Conservation (phyloP, 2,888 invertebrate genomes). For the Eumerus sabulonum region DNA sequence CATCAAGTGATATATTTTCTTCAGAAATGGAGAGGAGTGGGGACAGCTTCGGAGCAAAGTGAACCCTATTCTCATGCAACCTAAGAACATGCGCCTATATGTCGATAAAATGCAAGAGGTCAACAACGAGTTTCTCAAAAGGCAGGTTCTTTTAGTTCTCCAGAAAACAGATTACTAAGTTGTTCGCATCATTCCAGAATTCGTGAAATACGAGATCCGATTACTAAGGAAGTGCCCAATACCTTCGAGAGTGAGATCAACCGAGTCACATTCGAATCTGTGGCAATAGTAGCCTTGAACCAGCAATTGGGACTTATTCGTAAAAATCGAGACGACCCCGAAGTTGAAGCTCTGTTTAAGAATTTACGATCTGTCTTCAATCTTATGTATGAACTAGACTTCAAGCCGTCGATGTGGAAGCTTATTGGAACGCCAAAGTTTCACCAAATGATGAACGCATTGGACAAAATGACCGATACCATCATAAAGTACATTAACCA, state of each 20-base stretch:
- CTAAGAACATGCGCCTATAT: constrained; percentile 73
- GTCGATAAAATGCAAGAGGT: constrained; percentile 80
- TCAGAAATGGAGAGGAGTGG: no score
- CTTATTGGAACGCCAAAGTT: constrained; percentile 73
- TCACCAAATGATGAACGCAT: constrained; percentile 70
- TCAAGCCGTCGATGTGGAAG: constrained; percentile 75
- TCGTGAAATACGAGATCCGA: constrained; percentile 73
- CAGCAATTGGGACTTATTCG: constrained; percentile 74
- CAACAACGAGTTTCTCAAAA: constrained; percentile 77
- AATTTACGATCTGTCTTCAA: constrained; percentile 64
- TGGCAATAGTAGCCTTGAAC: constrained; percentile 79
- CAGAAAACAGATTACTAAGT: background rate
- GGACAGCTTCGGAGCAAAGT: background rate
- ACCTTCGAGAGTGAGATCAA: constrained; percentile 80
- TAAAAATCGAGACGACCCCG: no score
- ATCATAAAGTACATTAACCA: constrained; percentile 74
- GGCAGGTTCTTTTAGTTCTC: constrained; percentile 68
- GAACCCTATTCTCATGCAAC: constrained; percentile 1
- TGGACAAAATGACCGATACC: constrained; percentile 71
- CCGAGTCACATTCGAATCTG: no score
- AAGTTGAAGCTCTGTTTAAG: constrained; percentile 71
- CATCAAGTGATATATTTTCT: no score
- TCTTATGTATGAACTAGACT: constrained; percentile 71
- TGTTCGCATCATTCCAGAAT: no score
- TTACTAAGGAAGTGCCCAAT: constrained; percentile 75